Evolutionary conservation across 2,888 invertebrate species (phyloP), one percentile per base, ranked within the genome.

Genomic region (Gryllus longicercus): DNA sequence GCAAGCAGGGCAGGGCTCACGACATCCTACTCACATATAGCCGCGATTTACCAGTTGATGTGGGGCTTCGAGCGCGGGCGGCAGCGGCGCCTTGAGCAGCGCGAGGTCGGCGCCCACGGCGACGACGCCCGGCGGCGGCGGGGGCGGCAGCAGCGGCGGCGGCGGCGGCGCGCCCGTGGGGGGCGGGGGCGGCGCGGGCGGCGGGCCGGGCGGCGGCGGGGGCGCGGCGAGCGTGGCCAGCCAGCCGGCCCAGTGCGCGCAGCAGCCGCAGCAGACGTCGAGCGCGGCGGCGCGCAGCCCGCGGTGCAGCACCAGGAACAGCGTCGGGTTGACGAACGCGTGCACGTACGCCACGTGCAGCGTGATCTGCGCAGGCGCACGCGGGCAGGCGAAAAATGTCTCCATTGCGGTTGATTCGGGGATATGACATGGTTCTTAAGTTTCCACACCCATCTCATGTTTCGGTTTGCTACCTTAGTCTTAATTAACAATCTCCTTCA

Each of bases 321-420:
- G 89, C 74, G 93, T 91, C 4, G 95, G 95, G 86, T 95, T 95
- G 84, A 95, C 94, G 84, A 95, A 94, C 63, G 95, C 94, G 88
- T 95, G 95, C 83, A 94, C 93, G 88, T 95, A 95, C 83, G 95
- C 95, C 88, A 95, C 94, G 90, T 95, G 95, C 84, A 95, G 90
- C 79, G 94, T 94, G 85, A 95, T 93, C 93, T 94, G 91, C 83
- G 51, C 50, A 77, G 14, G 77, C 16, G 11, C 23, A 18, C 10
- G 21, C 21, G 21, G 4, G 4, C 25, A 2, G 2, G 25, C 4
- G 25, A 25, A 25, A 25, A 25, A 2, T 25, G 38, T 38, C 8
- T 38, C 38, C 8, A 38, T 38, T 8, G 0, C 38, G 38, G 38
- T 38, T 38, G 38, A 4, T 8, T 38, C 8, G 38, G 5, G 8